Conservation (phyloP, 2,797 vertebrate species). For the Smutsia temminckii region DNA sequence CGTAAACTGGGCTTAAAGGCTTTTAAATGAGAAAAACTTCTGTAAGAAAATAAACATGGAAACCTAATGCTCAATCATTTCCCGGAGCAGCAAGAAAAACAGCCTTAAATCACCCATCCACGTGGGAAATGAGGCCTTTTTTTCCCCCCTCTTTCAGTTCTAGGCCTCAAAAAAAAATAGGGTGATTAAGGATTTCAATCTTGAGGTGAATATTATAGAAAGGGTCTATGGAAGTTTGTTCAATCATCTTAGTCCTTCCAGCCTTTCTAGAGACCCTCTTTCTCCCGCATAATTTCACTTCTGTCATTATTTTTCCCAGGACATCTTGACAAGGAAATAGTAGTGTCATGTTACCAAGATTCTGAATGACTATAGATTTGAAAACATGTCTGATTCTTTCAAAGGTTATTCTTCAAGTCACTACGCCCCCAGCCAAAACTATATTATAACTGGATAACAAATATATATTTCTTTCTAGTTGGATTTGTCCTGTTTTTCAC, state of each 20-base stretch:
- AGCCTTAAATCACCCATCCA: constrained; percentile 87
- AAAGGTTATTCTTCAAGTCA: constrained; percentile 19
- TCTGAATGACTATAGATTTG: constrained; percentile 13
- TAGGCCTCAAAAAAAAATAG: constrained; percentile 74
- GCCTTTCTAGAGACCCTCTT: constrained; percentile 43
- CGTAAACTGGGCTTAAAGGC: constrained; percentile 80
- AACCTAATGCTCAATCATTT: constrained; percentile 87
- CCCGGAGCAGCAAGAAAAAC: constrained; percentile 86
- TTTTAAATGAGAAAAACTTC: constrained; percentile 88
- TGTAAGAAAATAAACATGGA: constrained; percentile 89
- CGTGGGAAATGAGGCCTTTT: constrained; percentile 83
- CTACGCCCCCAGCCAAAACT: background rate
- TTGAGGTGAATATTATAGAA: constrained; percentile 68
- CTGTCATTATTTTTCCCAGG: constrained; percentile 5
- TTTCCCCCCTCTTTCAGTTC: constrained; percentile 64
- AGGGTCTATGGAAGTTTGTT: constrained; percentile 65
- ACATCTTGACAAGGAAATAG: background rate
- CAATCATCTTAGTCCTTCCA: constrained; percentile 54
- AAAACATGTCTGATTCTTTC: constrained; percentile 37
- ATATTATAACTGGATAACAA: constrained; percentile 7
- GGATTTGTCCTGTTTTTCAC: constrained; percentile 19
- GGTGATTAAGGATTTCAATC: constrained; percentile 76
- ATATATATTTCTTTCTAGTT: constrained; percentile 11
- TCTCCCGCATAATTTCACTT: background rate
- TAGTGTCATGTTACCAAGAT: background rate